Percentiles rank a stretch among this genome's conserved stretches.
Conservation (phyloP, 2,113 vertebrate genomes). For the Tiliqua scincoides region DNA sequence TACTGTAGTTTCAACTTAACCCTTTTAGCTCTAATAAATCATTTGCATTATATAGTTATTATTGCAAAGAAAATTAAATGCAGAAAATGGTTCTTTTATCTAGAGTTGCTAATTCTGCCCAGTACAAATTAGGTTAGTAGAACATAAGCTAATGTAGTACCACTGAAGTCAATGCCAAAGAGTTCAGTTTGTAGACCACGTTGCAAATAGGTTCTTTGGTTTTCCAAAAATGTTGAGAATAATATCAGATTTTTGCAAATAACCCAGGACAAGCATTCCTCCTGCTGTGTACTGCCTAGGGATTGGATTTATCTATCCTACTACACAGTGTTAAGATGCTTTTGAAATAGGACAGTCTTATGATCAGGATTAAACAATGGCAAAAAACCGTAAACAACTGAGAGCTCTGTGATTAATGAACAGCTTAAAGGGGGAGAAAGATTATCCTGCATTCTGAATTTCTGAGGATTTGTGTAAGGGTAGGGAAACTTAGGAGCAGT, state of each 20-base stretch:
- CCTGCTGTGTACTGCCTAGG: background rate
- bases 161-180: background rate
- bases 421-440: slow-evolving; percentile 14
- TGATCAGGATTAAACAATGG: background rate
- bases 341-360: background rate
- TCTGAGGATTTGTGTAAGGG: background rate
- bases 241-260: background rate
- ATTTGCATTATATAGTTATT: no score
- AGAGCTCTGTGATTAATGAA: slow-evolving; percentile 3
- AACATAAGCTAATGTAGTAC: no score
- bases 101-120: no score
- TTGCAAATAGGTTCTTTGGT: background rate
- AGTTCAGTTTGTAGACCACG: background rate
- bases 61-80: no score
- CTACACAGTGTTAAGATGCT: background rate
- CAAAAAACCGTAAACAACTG: background rate
- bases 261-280: background rate
- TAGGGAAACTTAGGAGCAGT: slow-evolving; percentile 31
- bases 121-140: no score
- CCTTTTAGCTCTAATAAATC: no score
- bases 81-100: no score
- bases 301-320: slow-evolving; percentile 8
- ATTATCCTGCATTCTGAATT: slow-evolving; percentile 11
- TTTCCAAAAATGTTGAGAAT: background rate
- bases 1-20: no score